These are phyloP conservation scores for Labia minor DNA, from an alignment of 2,888 invertebrate species.

Conservation along the genomic window DNA sequence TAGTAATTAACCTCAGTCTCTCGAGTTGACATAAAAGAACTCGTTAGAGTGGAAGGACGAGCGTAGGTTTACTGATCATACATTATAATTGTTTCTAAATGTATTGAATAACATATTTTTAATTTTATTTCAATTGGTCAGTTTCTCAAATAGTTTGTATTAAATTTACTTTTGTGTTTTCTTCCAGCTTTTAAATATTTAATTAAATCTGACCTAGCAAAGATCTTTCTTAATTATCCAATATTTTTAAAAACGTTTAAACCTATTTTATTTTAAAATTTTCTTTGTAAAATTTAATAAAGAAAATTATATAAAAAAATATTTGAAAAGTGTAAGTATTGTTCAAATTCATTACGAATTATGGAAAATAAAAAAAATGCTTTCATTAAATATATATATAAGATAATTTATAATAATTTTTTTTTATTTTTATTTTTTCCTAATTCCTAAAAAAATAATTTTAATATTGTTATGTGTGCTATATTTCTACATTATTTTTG, in stretches of 20 bases:
- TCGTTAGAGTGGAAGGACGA: neutral
- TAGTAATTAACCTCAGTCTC: neutral
- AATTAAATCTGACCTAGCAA: too few species aligned
- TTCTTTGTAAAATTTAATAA: neutral
- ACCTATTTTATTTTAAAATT: neutral
- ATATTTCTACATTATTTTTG: too few species aligned
- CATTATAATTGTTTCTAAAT: neutral
- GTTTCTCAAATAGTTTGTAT: neutral
- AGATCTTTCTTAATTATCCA: neutral
- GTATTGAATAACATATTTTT: neutral
- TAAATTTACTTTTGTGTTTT: neutral
- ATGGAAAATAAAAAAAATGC: neutral
- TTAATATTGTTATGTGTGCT: too few species aligned
- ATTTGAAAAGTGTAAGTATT: constrained; percentile 13
- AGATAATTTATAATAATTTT: too few species aligned
- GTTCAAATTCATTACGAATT: neutral
- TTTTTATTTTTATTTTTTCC: too few species aligned
- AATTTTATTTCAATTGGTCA: neutral
- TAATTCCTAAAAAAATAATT: too few species aligned
- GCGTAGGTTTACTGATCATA: neutral
- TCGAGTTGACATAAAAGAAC: neutral
- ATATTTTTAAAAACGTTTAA: neutral
- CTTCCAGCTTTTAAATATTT: neutral
- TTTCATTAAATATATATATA: neutral
- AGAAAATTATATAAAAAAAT: neutral